Base-by-base conservation (phyloP, 1,140 invertebrate species). In the Cylas formicarius region DNA sequence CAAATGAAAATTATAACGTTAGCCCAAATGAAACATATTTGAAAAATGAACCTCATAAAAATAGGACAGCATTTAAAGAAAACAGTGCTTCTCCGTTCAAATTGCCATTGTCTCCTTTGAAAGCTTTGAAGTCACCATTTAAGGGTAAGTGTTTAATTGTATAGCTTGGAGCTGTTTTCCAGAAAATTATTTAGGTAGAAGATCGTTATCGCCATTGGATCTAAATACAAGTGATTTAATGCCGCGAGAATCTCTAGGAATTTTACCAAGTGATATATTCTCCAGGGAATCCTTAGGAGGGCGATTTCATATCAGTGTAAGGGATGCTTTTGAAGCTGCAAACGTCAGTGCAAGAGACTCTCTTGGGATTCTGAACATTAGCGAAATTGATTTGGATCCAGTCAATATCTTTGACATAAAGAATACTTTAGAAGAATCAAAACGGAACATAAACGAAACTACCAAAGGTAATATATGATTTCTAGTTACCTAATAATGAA, bases 191-290 rank as follows among this genome's bases (percentile, higher is more conserved):
- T 16, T 17, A 31, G n/a, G 28, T 11, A 31, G 28, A 7, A 13
- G 13, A 1, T 31, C 28, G 8, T 31, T 31, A 31, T 10, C 26
- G 18, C n/a, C 28, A 31, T 31, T 31, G 18, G 28, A 31, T 31
- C 18, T 31, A 11, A 31, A 31, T 31, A 16, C n/a, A 9, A 26
- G 21, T 39, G 16, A 39, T 9, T 33, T 16, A 7, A 14, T 20
- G 1, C 4, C 26, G 3, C 26, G 28, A 1, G 28, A 31, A 31
- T 31, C 28, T 11, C n/a, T 31, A 17, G 28, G 22, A n/a, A n/a
- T n/a, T n/a, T n/a, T n/a, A n/a, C n/a, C n/a, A n/a, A n/a, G n/a
- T n/a, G n/a, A n/a, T n/a, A n/a, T n/a, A n/a, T n/a, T n/a, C n/a
- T n/a, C n/a, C n/a, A n/a, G n/a, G n/a, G n/a, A n/a, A n/a, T n/a